phyloP scores from a whole-genome alignment of 2,113 vertebrate genomes.

The Poicephalus meyeri region DNA sequence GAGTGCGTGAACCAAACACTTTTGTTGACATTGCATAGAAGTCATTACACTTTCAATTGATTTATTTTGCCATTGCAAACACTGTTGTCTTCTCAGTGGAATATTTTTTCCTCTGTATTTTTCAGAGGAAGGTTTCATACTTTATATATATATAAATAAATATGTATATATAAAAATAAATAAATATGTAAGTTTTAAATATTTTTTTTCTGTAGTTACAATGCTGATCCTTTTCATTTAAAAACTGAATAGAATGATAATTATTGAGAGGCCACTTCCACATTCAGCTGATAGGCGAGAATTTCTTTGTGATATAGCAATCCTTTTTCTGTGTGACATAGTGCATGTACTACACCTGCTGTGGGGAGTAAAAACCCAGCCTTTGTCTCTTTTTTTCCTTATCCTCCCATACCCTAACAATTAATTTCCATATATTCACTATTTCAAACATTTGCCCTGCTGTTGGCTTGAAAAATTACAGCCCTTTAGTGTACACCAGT shows the following conservation, averaged over 20 bases:
- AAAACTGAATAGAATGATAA: neutral
- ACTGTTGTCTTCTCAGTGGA: neutral
- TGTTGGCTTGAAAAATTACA: neutral
- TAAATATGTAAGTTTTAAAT: neutral
- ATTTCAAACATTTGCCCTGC: neutral
- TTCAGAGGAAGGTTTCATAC: neutral
- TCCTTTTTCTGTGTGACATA: neutral
- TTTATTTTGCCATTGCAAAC: constrained; percentile 42
- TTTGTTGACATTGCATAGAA: constrained; percentile 37
- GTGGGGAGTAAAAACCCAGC: neutral
- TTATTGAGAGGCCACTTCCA: neutral
- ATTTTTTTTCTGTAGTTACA: neutral
- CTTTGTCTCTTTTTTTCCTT: neutral
- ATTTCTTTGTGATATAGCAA: neutral
- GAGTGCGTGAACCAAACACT: constrained; percentile 10
- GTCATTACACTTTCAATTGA: constrained; percentile 35
- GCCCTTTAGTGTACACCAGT: neutral
- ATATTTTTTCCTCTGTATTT: neutral
- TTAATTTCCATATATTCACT: neutral
- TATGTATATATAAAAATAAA: too few species aligned
- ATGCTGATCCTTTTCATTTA: neutral
- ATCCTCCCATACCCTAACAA: neutral
- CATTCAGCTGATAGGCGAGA: neutral
- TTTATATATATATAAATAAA: neutral
- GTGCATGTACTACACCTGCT: neutral